Percentiles rank a stretch among this genome's conserved stretches.
phyloP scores from a whole-genome alignment of 2,888 invertebrate species.

The Endomychus coccineus region DNA sequence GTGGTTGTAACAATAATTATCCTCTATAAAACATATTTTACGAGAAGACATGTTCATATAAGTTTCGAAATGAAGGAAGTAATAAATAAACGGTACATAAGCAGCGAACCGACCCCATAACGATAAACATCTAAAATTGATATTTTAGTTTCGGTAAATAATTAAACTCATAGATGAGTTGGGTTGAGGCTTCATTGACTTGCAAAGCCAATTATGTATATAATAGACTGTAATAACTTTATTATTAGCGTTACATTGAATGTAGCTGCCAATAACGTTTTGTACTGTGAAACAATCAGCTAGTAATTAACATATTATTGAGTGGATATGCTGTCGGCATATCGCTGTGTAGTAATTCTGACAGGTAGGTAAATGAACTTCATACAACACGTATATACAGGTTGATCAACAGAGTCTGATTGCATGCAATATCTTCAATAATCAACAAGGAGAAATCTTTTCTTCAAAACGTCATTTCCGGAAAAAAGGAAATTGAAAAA shows the following conservation, averaged over 20 bases:
- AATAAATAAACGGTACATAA: conserved; percentile 13
- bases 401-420: no score
- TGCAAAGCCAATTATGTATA: conserved; percentile 19
- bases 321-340: no score
- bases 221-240: conserved; percentile 22
- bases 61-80: conserved; percentile 16
- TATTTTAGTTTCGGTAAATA: conserved; percentile 17
- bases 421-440: no score
- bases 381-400: no score
- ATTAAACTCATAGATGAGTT: conserved; percentile 21
- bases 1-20: no score
- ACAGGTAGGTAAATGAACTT: no score
- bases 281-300: conserved; percentile 14
- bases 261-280: conserved; percentile 11
- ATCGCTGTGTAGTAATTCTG: no score
- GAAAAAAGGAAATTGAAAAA: no score
- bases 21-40: no score
- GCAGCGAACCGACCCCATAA: conserved; percentile 10
- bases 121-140: conserved; percentile 20
- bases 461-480: no score
- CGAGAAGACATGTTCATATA: no score
- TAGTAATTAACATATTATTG: conserved; percentile 15
- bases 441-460: no score
- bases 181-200: conserved; percentile 16
- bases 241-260: conserved; percentile 16